Evolutionary conservation across 2,797 vertebrate genomes (phyloP).

Genomic region (Sebastes elongatus): DNA sequence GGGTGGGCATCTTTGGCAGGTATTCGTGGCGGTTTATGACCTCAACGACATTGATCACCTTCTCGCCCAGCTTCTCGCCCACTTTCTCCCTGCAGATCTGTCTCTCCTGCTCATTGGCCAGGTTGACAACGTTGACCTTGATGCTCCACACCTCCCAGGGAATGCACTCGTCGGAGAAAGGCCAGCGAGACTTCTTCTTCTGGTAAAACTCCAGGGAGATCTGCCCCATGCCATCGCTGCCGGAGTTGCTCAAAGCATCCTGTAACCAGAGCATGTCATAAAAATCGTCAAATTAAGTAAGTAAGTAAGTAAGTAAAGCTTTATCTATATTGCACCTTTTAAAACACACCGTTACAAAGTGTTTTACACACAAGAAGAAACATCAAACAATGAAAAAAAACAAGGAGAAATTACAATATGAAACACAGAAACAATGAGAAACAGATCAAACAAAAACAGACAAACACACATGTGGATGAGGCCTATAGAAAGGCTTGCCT

Average conservation of each 20-base stretch:
- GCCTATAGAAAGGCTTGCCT: too few species aligned
- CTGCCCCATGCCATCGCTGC: constrained; percentile 94
- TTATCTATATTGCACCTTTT: too few species aligned
- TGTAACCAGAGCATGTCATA: constrained; percentile 59
- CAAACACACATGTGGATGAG: too few species aligned
- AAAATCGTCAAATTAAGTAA: neutral
- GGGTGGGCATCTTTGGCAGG: constrained; percentile 98
- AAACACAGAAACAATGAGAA: too few species aligned
- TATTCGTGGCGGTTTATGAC: constrained; percentile 98
- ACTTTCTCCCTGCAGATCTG: constrained; percentile 99
- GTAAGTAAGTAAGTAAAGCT: too few species aligned
- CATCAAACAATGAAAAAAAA: too few species aligned
- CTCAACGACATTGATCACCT: constrained; percentile 97
- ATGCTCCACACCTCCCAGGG: constrained; percentile 99
- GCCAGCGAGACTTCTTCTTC: constrained; percentile 99
- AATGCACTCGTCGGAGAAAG: constrained; percentile 97
- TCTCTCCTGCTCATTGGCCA: constrained; percentile 96
- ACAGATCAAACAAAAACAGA: too few species aligned
- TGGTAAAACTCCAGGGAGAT: constrained; percentile 99
- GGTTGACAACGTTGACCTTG: constrained; percentile 96
- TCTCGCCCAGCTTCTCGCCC: constrained; percentile 97
- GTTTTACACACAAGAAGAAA: too few species aligned
- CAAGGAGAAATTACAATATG: too few species aligned
- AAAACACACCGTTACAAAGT: too few species aligned
- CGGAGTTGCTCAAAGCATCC: constrained; percentile 91